A percentile compares a stretch with the other conserved stretches of the same genome.
Conservation (phyloP, 2,113 vertebrate genomes). For the Sceloporus tristichus region DNA sequence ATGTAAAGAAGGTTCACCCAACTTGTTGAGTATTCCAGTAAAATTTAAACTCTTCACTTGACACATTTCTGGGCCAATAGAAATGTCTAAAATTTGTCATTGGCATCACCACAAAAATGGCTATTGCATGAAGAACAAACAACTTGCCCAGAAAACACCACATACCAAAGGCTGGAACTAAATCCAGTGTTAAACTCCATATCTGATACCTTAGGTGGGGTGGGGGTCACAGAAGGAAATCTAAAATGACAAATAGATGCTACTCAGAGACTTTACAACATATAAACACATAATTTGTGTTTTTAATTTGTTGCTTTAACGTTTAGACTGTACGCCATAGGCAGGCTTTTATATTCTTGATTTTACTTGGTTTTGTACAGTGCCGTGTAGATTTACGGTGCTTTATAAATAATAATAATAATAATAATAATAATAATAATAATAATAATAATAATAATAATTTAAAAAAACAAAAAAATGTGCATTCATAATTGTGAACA, state of each 20-base stretch:
- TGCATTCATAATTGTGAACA: neutral
- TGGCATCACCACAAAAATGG: neutral
- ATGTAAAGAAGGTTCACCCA: neutral
- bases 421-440: too few relatives aligned
- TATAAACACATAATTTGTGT: too few relatives aligned
- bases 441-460: too few relatives aligned
- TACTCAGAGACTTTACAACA: neutral
- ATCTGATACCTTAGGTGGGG: too few relatives aligned
- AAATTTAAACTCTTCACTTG: neutral
- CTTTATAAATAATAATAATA: too few relatives aligned
- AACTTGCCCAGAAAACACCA: neutral
- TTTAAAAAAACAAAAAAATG: too few relatives aligned
- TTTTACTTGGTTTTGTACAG: too few relatives aligned
- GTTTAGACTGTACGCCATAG: too few relatives aligned
- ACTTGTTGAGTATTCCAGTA: neutral
- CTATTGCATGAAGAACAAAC: neutral
- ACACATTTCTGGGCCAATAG: neutral
- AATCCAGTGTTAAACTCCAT: neutral
- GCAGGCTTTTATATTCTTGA: too few relatives aligned
- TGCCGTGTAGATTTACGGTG: too few relatives aligned
- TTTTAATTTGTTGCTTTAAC: too few relatives aligned
- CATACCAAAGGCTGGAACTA: neutral
- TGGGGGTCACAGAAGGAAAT: neutral
- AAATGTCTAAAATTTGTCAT: neutral
- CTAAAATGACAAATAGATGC: neutral